Percentiles rank a stretch among this genome's conserved stretches.
These are phyloP conservation scores for Spermophilus dauricus DNA, from an alignment of 2,113 vertebrate species.

Conservation along the genomic window DNA sequence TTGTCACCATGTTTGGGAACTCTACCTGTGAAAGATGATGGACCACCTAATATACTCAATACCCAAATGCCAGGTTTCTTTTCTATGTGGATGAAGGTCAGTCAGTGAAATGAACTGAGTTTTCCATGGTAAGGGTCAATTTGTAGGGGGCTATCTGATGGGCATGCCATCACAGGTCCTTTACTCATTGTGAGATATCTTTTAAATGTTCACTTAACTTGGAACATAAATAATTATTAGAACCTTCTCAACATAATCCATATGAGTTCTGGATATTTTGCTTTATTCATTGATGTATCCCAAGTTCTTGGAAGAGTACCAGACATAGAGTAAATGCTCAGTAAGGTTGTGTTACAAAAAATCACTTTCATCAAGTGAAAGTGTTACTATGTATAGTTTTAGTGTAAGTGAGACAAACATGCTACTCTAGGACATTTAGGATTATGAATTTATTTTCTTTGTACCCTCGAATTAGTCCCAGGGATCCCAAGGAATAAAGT, in stretches of 20 bases:
- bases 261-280: background rate
- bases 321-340: background rate
- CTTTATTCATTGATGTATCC: background rate
- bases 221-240: background rate
- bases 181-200: background rate
- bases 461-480: background rate
- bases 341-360: background rate
- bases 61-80: background rate
- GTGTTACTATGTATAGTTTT: background rate
- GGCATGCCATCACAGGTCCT: background rate
- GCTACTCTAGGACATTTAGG: background rate
- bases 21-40: background rate
- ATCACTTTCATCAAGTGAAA: background rate
- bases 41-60: background rate
- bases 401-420: background rate
- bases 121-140: background rate
- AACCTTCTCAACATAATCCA: background rate
- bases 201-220: constrained; percentile 1
- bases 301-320: background rate
- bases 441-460: constrained; percentile 1
- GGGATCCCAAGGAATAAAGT: background rate
- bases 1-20: background rate
- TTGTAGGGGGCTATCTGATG: background rate
- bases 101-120: background rate
- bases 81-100: background rate